phyloP scores from a whole-genome alignment of 2,113 vertebrate species.

The Anoplopoma fimbria region DNA sequence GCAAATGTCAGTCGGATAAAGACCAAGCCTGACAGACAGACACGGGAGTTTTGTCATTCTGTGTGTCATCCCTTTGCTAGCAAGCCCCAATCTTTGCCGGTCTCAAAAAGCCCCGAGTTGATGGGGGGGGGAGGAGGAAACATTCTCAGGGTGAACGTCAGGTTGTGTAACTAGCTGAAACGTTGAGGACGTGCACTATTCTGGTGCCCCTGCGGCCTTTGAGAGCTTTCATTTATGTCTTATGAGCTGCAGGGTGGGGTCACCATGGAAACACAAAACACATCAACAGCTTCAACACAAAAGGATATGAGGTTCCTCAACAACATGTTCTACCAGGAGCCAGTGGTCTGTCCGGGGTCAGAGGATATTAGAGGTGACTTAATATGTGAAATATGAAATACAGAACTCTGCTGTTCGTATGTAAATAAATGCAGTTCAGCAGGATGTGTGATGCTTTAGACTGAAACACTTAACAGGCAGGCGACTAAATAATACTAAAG shows the following conservation, averaged over 20 bases:
- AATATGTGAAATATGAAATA: conserved; percentile 32
- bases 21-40: conserved; percentile 78
- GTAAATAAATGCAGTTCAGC: not conserved
- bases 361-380: conserved; percentile 55
- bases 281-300: conserved; percentile 51
- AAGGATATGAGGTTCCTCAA: conserved; percentile 66
- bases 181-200: conserved; percentile 61
- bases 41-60: conserved; percentile 79
- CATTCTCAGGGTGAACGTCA: conserved; percentile 67
- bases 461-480: too few relatives aligned
- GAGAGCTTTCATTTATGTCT: conserved; percentile 77
- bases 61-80: conserved; percentile 79
- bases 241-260: conserved; percentile 61
- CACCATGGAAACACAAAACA: conserved; percentile 79
- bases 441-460: not conserved
- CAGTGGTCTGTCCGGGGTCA: conserved; percentile 46
- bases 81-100: conserved; percentile 71
- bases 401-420: not conserved
- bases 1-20: conserved; percentile 83
- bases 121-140: conserved; percentile 50
- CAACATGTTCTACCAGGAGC: conserved; percentile 63
- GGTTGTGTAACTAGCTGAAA: conserved; percentile 73
- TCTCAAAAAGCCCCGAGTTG: conserved; percentile 67
- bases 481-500: not conserved
- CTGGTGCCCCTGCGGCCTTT: conserved; percentile 69